phyloP scores from a whole-genome alignment of 2,113 vertebrate species.

The Lanius collurio region DNA sequence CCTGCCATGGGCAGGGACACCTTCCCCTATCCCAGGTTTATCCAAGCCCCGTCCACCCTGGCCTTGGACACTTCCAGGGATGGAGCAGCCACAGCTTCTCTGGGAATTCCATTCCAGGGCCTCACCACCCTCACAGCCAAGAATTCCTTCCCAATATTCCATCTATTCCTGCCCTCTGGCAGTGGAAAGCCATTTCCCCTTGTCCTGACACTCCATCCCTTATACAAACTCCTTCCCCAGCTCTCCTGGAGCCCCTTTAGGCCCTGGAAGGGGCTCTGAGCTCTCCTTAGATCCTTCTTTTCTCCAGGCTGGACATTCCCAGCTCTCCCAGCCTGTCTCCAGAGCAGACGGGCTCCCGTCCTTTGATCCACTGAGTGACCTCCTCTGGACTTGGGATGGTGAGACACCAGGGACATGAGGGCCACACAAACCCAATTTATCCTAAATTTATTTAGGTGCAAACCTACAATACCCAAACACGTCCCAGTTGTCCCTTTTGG shows the following conservation, averaged over 20 bases:
- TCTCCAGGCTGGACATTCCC: neutral
- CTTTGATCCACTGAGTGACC: neutral
- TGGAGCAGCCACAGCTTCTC: neutral
- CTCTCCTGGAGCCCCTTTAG: neutral
- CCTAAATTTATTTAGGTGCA: neutral
- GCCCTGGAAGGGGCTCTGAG: neutral
- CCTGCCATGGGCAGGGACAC: neutral
- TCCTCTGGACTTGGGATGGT: neutral
- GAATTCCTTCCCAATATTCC: neutral
- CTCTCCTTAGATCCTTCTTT: neutral
- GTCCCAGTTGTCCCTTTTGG: neutral
- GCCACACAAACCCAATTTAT: neutral
- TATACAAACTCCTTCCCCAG: neutral
- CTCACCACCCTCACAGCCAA: neutral
- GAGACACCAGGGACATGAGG: neutral
- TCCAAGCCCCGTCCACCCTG: neutral
- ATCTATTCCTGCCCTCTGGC: neutral
- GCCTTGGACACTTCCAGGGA: neutral
- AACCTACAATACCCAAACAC: rapidly evolving
- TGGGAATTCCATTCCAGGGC: neutral
- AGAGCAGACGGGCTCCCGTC: neutral
- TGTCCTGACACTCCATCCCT: rapidly evolving
- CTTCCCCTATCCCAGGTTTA: neutral
- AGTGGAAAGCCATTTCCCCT: neutral
- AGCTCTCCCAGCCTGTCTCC: neutral